These are phyloP conservation scores for Falco rusticolus DNA, from an alignment of 2,797 vertebrate species.

Conservation along the genomic window DNA sequence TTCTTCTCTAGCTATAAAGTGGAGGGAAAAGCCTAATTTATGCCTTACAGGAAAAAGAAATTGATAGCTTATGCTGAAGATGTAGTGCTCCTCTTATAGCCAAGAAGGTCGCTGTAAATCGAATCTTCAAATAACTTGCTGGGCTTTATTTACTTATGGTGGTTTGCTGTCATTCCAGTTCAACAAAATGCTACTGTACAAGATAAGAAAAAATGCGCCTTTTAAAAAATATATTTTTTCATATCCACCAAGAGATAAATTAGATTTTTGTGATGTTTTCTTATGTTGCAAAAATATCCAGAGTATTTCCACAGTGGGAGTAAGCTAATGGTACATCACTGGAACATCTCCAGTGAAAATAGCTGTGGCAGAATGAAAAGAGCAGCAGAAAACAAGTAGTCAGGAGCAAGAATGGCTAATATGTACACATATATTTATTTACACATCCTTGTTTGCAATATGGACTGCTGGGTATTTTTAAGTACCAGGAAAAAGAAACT, in stretches of 20 bases:
- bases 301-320: constrained; percentile 73
- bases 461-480: constrained; percentile 48
- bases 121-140: background rate
- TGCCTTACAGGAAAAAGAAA: background rate
- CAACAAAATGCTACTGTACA: constrained; percentile 37
- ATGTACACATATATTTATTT: constrained; percentile 48
- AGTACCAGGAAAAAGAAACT: constrained; percentile 28
- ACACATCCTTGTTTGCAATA: background rate
- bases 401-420: constrained; percentile 34
- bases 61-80: background rate
- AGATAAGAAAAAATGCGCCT: constrained; percentile 60
- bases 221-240: constrained; percentile 49
- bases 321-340: constrained; percentile 72
- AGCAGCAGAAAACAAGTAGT: constrained; percentile 27
- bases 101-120: background rate
- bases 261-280: constrained; percentile 75
- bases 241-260: constrained; percentile 54
- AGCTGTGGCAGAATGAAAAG: constrained; percentile 30
- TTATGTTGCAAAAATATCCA: constrained; percentile 77
- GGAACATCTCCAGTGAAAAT: constrained; percentile 77
- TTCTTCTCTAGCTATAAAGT: background rate
- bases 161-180: constrained; percentile 18
- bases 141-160: constrained; percentile 3
- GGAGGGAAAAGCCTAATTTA: background rate
- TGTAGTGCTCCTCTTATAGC: background rate